Evolutionary conservation across 2,797 vertebrate species (phyloP).

Genomic region (Morelia viridis): DNA sequence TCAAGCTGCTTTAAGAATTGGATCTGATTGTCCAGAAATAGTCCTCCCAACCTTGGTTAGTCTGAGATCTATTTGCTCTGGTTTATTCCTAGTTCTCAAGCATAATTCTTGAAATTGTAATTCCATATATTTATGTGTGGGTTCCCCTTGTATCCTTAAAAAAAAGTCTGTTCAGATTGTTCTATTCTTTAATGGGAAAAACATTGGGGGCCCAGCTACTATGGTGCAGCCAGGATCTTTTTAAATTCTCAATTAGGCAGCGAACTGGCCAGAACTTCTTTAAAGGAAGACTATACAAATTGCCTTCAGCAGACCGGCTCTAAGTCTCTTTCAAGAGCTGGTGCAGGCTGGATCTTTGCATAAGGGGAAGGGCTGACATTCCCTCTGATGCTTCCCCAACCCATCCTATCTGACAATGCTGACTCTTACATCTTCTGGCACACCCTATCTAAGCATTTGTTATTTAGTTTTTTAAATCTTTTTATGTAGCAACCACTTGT

Average conservation of each 20-base stretch:
- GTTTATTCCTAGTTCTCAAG: neutral
- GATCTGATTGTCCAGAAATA: neutral
- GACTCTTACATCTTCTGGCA: neutral
- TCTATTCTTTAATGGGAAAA: neutral
- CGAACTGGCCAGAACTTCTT: neutral
- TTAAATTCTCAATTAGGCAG: neutral
- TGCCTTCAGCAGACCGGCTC: neutral
- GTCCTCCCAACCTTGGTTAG: neutral
- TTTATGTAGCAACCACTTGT: neutral
- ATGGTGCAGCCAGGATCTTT: neutral
- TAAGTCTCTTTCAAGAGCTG: neutral
- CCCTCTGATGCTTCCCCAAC: neutral
- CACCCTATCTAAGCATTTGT: neutral
- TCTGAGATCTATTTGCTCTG: neutral
- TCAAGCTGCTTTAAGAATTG: neutral
- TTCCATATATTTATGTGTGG: neutral
- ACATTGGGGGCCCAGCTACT: neutral
- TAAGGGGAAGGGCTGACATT: neutral
- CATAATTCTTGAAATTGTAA: neutral
- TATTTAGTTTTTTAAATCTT: neutral
- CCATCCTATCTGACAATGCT: neutral
- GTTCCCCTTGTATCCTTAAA: neutral
- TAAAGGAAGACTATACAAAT: neutral
- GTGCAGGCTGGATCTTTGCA: neutral
- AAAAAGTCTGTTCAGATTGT: neutral